Base-by-base conservation (phyloP, 2,113 vertebrate species). In the Podilymbus podiceps region DNA sequence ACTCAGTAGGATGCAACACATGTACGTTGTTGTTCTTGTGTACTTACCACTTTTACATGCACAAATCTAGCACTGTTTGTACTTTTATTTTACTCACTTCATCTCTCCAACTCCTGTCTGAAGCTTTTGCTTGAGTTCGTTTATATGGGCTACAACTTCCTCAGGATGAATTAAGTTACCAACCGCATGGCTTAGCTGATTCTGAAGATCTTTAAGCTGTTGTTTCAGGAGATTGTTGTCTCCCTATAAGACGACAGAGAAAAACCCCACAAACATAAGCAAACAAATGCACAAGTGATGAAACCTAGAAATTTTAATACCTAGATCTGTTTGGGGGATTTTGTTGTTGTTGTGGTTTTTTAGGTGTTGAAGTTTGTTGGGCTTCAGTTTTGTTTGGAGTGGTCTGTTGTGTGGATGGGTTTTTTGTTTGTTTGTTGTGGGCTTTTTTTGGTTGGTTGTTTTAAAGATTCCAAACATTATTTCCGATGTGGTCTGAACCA, bases 211-310 rank as follows among this genome's bases (percentile, higher is more conserved):
- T 82, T 96, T 96, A 52, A 99, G 97, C 56, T 98, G 97, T 21
- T 98, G 95, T 94, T 97, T 98, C 78, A 99, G 82, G 25, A 93
- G 60, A 68, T 93, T 91, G 89, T 98, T 99, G 74, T 99, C 98
- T 86, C 97, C 97, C 97, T 98, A 62, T 42, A 84, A 72, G 92
- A 66, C 21, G 10, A 20, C 2, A 63, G 5, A 63, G 10, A 8
- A 73, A 35, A 68, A 76, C 15, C 8, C n/a, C 27, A 53, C 7
- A 79, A 33, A 15, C 9, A 6, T 82, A 75, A 67, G 56, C 18
- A 68, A 75, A 67, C 25, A 78, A 85, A 69, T 5, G 4, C 15
- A 62, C 20, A 68, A 56, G 28, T 1, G 0, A 66, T 5, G 69
- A 40, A 88, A 68, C 25, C 9, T 9, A 60, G 6, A 12, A 17